A percentile compares a stretch with the other conserved stretches of the same genome.
These are phyloP conservation scores for Drosophila rubida DNA, from an alignment of 2,888 invertebrate species.

Conservation along the genomic window DNA sequence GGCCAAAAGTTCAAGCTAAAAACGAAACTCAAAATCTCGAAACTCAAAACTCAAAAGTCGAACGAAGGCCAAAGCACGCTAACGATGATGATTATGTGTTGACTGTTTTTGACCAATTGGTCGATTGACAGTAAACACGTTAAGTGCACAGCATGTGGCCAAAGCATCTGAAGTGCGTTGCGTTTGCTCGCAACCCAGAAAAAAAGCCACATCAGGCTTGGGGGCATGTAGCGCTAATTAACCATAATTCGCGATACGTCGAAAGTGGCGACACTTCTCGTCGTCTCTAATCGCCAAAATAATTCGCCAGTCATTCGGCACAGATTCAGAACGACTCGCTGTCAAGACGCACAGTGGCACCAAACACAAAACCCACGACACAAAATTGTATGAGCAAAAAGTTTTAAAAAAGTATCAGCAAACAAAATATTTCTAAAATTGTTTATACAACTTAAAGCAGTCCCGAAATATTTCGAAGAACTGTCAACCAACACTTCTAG, in stretches of 20 bases:
- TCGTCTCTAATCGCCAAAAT: conserved; percentile 25
- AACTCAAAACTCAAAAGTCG: neutral
- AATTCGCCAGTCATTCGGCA: conserved; percentile 41
- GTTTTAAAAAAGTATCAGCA: neutral
- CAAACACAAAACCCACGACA: neutral
- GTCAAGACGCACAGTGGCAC: conserved; percentile 37
- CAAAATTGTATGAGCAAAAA: neutral
- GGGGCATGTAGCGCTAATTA: conserved; percentile 36
- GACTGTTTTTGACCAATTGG: neutral
- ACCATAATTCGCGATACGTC: conserved; percentile 7
- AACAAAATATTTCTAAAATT: neutral
- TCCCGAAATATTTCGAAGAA: too few species aligned
- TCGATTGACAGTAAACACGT: conserved; percentile 5
- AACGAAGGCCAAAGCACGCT: conserved; percentile 8
- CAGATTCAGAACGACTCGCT: conserved; percentile 1
- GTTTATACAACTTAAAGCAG: too few species aligned
- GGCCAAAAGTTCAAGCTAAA: conserved; percentile 1
- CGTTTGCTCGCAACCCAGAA: conserved; percentile 10
- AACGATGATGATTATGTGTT: conserved; percentile 2
- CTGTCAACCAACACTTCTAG: too few species aligned
- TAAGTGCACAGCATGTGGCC: conserved; percentile 5
- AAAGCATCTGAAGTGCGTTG: conserved; percentile 17
- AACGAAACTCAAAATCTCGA: neutral
- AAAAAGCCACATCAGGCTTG: conserved; percentile 3
- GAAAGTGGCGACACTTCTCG: conserved; percentile 14